These are phyloP conservation scores for Tridacna crocea DNA, from an alignment of 2,888 invertebrate genomes.

Conservation along the genomic window DNA sequence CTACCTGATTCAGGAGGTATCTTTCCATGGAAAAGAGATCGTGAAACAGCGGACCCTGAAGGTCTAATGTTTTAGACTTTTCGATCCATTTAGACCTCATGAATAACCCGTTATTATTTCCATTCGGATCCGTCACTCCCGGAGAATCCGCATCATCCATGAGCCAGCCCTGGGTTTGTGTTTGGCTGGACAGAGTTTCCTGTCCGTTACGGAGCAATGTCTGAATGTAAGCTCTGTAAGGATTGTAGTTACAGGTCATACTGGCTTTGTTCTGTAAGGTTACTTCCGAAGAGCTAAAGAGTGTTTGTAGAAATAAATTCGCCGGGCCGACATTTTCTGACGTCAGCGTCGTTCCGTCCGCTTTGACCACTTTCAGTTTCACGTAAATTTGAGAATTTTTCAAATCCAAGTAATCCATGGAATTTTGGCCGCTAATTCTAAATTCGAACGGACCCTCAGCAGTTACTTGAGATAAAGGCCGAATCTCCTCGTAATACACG, in stretches of 20 bases:
- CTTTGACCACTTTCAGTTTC: constrained; percentile 33
- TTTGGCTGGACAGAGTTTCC: constrained; percentile 38
- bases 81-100: constrained; percentile 16
- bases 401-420: constrained; percentile 49
- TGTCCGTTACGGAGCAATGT: constrained; percentile 44
- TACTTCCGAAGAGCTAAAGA: constrained; percentile 51
- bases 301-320: constrained; percentile 47
- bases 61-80: constrained; percentile 37
- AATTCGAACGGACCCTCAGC: constrained; percentile 46
- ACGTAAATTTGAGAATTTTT: constrained; percentile 37
- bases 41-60: constrained; percentile 49
- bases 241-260: constrained; percentile 45
- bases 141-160: constrained; percentile 40
- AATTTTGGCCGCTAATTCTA: constrained; percentile 42
- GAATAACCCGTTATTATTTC: constrained; percentile 35
- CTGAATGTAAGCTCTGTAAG: constrained; percentile 52
- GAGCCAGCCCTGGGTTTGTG: constrained; percentile 35
- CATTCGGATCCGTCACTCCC: constrained; percentile 34
- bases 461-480: constrained; percentile 43
- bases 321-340: constrained; percentile 51
- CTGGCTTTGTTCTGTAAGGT: constrained; percentile 50
- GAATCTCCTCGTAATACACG: constrained; percentile 48
- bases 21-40: constrained; percentile 33
- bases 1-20: constrained; percentile 42
- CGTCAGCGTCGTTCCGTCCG: constrained; percentile 26